phyloP scores from a whole-genome alignment of 2,797 vertebrate species.

The Esox lucius region DNA sequence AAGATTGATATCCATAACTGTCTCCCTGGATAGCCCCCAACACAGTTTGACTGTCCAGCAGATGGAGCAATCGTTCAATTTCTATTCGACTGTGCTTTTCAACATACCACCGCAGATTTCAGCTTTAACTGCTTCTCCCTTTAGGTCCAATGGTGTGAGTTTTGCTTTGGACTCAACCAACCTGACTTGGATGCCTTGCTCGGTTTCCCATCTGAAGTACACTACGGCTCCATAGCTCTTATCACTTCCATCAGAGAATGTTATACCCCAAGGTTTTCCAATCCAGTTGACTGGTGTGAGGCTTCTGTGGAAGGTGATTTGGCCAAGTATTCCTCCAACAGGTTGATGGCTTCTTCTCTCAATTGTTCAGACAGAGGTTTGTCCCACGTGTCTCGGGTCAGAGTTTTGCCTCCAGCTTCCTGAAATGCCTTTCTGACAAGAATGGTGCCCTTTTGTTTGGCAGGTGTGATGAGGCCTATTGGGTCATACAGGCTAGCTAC shows the following conservation, averaged over 20 bases:
- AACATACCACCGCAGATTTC: not conserved
- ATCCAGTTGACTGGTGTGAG: too few species aligned
- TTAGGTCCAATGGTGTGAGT: constrained; percentile 2
- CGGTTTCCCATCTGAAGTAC: not conserved
- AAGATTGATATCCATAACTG: constrained; percentile 19
- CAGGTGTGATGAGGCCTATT: too few species aligned
- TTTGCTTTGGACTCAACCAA: constrained; percentile 4
- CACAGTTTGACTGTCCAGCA: constrained; percentile 12
- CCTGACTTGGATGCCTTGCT: not conserved
- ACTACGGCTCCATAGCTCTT: not conserved
- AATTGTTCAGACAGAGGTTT: too few species aligned
- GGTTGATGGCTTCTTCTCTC: too few species aligned
- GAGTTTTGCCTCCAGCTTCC: too few species aligned
- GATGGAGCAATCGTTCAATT: not conserved
- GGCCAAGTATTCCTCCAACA: too few species aligned
- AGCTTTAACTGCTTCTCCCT: not conserved
- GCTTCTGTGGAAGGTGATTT: too few species aligned
- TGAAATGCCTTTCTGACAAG: too few species aligned
- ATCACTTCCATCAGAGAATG: not conserved
- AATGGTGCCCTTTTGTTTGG: too few species aligned
- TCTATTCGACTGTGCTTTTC: not conserved
- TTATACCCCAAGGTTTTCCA: too few species aligned
- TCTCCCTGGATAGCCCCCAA: constrained; percentile 8
- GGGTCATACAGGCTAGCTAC: too few species aligned
- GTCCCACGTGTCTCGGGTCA: too few species aligned